A percentile compares a stretch with the other conserved stretches of the same genome.
Conservation (phyloP, 2,888 invertebrate genomes). For the Neuroscelio doddi region DNA sequence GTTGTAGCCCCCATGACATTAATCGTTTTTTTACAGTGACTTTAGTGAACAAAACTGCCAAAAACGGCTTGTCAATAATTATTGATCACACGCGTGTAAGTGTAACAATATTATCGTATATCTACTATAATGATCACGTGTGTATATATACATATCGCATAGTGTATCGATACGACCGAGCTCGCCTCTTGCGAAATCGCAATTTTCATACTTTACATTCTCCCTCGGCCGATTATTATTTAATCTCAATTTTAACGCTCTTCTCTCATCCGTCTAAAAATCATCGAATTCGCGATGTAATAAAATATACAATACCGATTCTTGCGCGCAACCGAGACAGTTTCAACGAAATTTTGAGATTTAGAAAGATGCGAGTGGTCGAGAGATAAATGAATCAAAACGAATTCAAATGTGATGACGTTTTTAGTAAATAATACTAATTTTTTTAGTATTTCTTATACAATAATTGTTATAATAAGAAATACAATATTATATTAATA, state of each 20-base stretch:
- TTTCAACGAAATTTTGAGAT: conserved; percentile 21
- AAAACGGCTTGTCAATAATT: conserved; percentile 40
- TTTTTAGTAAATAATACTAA: conserved; percentile 24
- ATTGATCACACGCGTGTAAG: conserved; percentile 51
- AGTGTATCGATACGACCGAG: conserved; percentile 45
- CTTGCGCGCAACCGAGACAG: conserved; percentile 15
- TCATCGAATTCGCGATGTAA: conserved; percentile 20
- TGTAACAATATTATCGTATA: conserved; percentile 59
- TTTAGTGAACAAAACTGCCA: conserved; percentile 40
- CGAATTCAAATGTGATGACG: conserved; percentile 3
- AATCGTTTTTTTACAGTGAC: conserved; percentile 34
- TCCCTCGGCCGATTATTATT: conserved; percentile 21
- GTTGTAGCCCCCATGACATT: conserved; percentile 36
- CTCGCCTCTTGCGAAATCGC: conserved; percentile 39
- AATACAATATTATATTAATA: conserved; percentile 31
- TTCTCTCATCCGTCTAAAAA: background rate
- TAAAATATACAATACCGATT: conserved; percentile 33
- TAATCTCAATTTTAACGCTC: background rate
- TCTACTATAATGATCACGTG: conserved; percentile 50
- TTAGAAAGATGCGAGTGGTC: conserved; percentile 25
- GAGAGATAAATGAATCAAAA: conserved; percentile 15
- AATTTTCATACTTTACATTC: conserved; percentile 38
- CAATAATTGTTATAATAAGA: conserved; percentile 48
- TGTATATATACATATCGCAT: conserved; percentile 57
- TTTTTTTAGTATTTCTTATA: conserved; percentile 21